Base-by-base conservation (phyloP, 2,888 invertebrate genomes). In the Eretmocerus hayati region DNA sequence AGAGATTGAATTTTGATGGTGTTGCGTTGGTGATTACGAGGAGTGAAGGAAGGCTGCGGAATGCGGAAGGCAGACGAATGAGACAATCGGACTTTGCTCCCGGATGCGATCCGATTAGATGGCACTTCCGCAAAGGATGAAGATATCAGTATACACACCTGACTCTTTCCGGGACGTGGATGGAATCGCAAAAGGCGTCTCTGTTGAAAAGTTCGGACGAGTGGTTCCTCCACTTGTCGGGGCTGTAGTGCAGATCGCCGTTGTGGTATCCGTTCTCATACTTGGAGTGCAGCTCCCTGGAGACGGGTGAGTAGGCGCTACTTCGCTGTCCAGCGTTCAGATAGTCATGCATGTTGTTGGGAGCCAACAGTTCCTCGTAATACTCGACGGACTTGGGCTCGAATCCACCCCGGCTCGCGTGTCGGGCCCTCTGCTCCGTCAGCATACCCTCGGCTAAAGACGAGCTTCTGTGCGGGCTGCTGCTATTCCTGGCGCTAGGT, bases 321-420 rank as follows among this genome's bases (percentile, higher is more conserved):
- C 59, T 38, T n/a, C n/a, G n/a, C n/a, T n/a, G n/a, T n/a, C n/a
- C n/a, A n/a, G n/a, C n/a, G 11, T 62, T 52, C 15, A 63, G 48
- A 46, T 64, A 64, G 36, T 67, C 65, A n/a, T n/a, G n/a, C 3
- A 63, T 55, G 43, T 58, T 58, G 19, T 51, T 60, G 2, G 70
- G 68, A 0, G 69, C 55, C 39, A 70, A 45, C 8, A 70, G 53
- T 26, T 69, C 67, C 52, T 70, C 69, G 47, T 65, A 70, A 46
- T 70, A 70, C 38, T 67, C 64, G 2, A 66, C 62, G 4, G 63
- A 64, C 50, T 66, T 69, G 1, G 67, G 63, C 21, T 65, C 63
- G 1, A 60, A 49, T 38, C 57, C 61, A 30, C 66, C 68, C 35
- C 64, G 66, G 26, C 63, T 58, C 5, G 67, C n/a, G n/a, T n/a